These are phyloP conservation scores for Theodoxus fluviatilis DNA, from an alignment of 2,888 invertebrate species.

Conservation along the genomic window DNA sequence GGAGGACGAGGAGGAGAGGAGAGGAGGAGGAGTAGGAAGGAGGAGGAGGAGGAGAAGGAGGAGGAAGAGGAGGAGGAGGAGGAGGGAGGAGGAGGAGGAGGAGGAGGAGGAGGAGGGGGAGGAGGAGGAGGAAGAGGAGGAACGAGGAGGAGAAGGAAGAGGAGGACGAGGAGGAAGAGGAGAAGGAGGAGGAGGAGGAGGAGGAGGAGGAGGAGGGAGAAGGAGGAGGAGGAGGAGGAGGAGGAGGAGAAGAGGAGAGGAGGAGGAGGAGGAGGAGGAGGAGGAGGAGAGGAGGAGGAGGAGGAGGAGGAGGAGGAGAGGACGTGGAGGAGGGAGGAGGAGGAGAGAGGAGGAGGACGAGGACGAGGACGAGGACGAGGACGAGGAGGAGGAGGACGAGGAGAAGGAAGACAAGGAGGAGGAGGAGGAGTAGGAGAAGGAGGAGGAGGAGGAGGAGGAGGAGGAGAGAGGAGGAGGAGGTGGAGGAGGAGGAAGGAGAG, in stretches of 20 bases:
- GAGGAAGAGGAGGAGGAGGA: too few species aligned
- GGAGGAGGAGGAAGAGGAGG: not conserved
- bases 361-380: too few species aligned
- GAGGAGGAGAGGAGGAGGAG: not conserved
- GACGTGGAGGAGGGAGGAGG: not conserved
- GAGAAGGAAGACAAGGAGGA: too few species aligned
- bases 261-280: not conserved
- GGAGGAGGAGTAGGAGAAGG: too few species aligned
- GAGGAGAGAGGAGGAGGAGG: too few species aligned
- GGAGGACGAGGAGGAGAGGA: not conserved
- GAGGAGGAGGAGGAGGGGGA: not conserved
- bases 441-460: too few species aligned
- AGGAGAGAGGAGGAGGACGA: too few species aligned
- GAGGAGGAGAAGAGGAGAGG: not conserved
- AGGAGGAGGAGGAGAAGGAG: not conserved
- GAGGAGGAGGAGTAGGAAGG: not conserved
- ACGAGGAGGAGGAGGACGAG: too few species aligned
- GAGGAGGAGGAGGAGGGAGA: not conserved
- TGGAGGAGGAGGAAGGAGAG: too few species aligned
- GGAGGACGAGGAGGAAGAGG: constrained; percentile 1
- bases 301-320: not conserved
- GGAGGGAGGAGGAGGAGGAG: not conserved
- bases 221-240: constrained; percentile 8
- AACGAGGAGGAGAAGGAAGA: not conserved
- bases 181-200: not conserved